Base-by-base conservation (phyloP, 1,140 invertebrate genomes). In the Pomacea maculata region DNA sequence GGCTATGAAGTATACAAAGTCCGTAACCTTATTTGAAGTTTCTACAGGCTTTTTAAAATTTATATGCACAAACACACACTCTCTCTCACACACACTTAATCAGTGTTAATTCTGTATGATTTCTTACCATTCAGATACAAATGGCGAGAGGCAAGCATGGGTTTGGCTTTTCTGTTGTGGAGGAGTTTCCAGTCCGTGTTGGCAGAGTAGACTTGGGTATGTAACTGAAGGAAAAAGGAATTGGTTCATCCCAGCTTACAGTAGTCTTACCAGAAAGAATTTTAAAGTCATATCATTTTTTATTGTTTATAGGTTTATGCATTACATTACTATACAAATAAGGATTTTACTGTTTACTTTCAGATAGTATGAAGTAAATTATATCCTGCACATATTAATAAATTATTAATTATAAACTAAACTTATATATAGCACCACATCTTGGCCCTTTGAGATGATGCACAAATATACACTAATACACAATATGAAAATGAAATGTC, bases 131-230 rank as follows among this genome's bases (percentile, higher is more conserved):
- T 54, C 75, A 85, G 83, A 80, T 88, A 57, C 83, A 85, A 14
- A 64, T 88, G n/a, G 78, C 83, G 10, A 75, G 88, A 71, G 89
- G 89, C 5, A 88, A 90, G 67, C 83, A 85, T 80, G 93, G 95
- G 11, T 96, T 95, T 88, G 95, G 95, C 3, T 97, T 98, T 92
- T 96, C 96, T 9, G 94, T 98, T n/a, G 95, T 96, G 1, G 97
- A 96, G 95, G 96, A 95, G 6, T 94, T 96, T 87, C 97, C 97
- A 21, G 25, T 96, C 94, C n/a, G 95, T 17, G 95, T 98, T 34
- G 96, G 97, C 87, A 92, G 96, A 79, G 95, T 97, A 3, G 96
- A 97, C 85, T 93, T 94, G 0, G 95, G 95, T 12, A 93, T 95
- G n/a, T 94, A 25, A 73, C 5, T 11, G 12, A 57, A 10, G 45